Conservation (phyloP, 2,888 invertebrate genomes). For the Eugnorisma glareosa region DNA sequence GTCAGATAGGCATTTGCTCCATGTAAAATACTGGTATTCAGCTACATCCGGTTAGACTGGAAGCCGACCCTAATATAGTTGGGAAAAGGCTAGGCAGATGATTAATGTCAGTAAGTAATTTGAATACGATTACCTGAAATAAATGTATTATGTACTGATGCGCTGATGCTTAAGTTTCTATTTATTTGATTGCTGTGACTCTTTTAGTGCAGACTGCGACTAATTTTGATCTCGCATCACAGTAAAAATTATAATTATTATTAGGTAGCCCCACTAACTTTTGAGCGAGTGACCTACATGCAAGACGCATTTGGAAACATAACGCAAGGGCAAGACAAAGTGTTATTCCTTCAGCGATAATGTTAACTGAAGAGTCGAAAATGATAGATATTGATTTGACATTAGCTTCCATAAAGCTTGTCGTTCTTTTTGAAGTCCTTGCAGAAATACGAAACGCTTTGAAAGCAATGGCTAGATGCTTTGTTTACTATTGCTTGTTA, state of each 20-base stretch:
- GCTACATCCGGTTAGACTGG: too few species aligned
- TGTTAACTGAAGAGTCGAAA: not conserved
- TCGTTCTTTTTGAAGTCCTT: not conserved
- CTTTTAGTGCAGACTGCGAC: too few species aligned
- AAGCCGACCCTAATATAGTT: too few species aligned
- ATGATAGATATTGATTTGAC: not conserved
- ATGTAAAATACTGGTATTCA: too few species aligned
- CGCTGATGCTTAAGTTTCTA: not conserved
- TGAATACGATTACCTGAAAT: not conserved
- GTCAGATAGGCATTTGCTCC: too few species aligned
- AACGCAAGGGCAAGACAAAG: not conserved
- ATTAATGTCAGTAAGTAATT: too few species aligned
- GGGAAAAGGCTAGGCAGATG: too few species aligned
- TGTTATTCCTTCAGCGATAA: not conserved
- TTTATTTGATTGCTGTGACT: too few species aligned
- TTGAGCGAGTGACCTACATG: not conserved
- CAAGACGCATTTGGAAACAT: not conserved
- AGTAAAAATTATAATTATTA: not conserved
- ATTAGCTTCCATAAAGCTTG: not conserved
- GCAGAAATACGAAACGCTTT: not conserved
- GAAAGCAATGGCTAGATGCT: too few species aligned
- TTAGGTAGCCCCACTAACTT: not conserved
- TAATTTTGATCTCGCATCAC: not conserved
- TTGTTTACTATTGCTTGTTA: too few species aligned
- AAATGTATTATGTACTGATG: not conserved